Percentiles rank a stretch among this genome's conserved stretches.
phyloP scores from a whole-genome alignment of 2,888 invertebrate genomes.

The Chrysolina haemoptera region DNA sequence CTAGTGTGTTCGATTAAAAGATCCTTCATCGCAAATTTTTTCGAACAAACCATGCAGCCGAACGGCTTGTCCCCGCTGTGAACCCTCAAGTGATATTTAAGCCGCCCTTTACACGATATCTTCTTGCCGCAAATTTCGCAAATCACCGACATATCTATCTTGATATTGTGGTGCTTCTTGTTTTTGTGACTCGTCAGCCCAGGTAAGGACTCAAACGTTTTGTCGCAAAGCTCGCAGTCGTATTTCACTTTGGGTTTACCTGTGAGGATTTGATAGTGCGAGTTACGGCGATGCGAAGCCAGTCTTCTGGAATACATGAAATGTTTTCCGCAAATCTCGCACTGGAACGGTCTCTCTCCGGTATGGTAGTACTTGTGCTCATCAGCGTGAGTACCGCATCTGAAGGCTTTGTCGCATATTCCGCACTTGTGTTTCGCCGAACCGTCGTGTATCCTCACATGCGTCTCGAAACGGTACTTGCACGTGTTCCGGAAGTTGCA shows the following conservation, averaged over 20 bases:
- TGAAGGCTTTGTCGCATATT: conserved; percentile 58
- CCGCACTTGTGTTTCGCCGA: conserved; percentile 56
- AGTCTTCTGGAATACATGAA: conserved; percentile 72
- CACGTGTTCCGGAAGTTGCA: conserved; percentile 55
- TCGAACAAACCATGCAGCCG: conserved; percentile 66
- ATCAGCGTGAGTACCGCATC: conserved; percentile 71
- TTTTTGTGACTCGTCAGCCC: conserved; percentile 61
- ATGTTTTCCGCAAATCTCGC: conserved; percentile 68
- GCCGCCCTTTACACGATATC: conserved; percentile 63
- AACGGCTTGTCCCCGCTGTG: conserved; percentile 71
- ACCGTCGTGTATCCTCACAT: conserved; percentile 66
- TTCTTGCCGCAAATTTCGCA: conserved; percentile 67
- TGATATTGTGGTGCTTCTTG: conserved; percentile 56
- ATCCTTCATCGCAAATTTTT: conserved; percentile 70
- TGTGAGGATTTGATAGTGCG: conserved; percentile 70
- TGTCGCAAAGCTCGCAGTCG: conserved; percentile 66
- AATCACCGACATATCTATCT: conserved; percentile 70
- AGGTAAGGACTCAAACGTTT: conserved; percentile 63
- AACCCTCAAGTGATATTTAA: conserved; percentile 64
- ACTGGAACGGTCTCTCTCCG: conserved; percentile 67
- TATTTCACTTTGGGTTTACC: conserved; percentile 62
- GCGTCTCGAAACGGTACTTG: conserved; percentile 61
- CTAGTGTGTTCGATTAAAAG: conserved; percentile 64
- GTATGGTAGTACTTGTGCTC: conserved; percentile 70
- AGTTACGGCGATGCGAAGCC: conserved; percentile 70